phyloP scores from a whole-genome alignment of 1,140 invertebrate species.

The Zelostemma sp. region DNA sequence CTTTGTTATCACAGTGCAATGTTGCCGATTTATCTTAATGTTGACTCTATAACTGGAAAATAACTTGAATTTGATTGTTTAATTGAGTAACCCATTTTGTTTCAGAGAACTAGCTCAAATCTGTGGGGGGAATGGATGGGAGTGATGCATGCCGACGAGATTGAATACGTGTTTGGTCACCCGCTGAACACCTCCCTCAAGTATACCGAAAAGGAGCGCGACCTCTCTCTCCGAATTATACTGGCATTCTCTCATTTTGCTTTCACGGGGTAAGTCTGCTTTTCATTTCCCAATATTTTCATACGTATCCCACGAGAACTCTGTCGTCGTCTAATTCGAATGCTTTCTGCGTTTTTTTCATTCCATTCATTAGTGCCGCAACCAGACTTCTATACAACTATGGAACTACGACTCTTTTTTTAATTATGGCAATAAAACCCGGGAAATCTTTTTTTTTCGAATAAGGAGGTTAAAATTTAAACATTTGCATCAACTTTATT shows the following conservation, averaged over 20 bases:
- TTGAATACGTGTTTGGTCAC: slow-evolving; percentile 96
- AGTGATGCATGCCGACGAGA: slow-evolving; percentile 96
- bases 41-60: no score
- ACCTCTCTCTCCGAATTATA: slow-evolving; percentile 74
- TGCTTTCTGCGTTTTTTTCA: slow-evolving; percentile 15
- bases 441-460: no score
- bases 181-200: slow-evolving; percentile 86
- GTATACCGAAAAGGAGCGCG: slow-evolving; percentile 85
- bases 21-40: no score
- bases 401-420: no score
- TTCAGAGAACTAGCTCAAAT: slow-evolving; percentile 88
- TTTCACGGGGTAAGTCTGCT: slow-evolving; percentile 43
- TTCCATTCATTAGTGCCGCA: slow-evolving; percentile 1
- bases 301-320: slow-evolving; percentile 16
- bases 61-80: no score
- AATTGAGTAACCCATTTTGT: slow-evolving; percentile 53
- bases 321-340: slow-evolving; percentile 9
- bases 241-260: slow-evolving; percentile 43
- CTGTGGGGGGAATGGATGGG: slow-evolving; percentile 98
- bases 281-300: slow-evolving; percentile 17
- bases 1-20: no score
- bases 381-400: no score
- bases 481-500: no score
- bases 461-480: no score
- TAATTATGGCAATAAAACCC: no score